These are phyloP conservation scores for Dermatemys mawii DNA, from an alignment of 2,113 vertebrate species.

Conservation along the genomic window DNA sequence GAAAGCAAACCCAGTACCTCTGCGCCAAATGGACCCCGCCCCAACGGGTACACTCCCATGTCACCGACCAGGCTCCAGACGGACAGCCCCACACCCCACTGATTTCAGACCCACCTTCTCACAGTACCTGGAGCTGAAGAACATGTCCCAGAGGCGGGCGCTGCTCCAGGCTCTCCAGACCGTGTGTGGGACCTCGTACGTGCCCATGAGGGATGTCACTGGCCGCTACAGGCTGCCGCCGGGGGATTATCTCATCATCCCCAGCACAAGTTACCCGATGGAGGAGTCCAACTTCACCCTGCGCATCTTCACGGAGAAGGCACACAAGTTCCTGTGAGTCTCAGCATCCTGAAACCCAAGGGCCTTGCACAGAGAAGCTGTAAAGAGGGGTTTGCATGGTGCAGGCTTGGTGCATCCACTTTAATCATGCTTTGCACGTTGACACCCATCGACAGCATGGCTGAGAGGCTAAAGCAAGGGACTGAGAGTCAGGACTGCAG, in stretches of 20 bases:
- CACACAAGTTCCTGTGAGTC: conserved; percentile 62
- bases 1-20: too few relatives aligned
- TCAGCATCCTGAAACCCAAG: background rate
- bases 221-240: conserved; percentile 59
- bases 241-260: conserved; percentile 71
- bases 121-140: conserved; percentile 58
- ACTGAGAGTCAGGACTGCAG: background rate
- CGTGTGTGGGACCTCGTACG: conserved; percentile 24
- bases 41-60: too few relatives aligned
- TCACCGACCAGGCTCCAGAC: too few relatives aligned
- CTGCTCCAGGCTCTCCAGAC: conserved; percentile 42
- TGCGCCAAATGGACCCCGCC: too few relatives aligned
- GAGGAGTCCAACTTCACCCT: conserved; percentile 70
- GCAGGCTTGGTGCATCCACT: background rate
- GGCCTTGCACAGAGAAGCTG: background rate
- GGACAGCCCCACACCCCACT: background rate
- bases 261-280: conserved; percentile 47
- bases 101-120: background rate
- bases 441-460: background rate
- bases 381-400: background rate
- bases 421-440: background rate
- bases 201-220: conserved; percentile 64
- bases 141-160: conserved; percentile 37
- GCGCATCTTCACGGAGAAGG: conserved; percentile 65
- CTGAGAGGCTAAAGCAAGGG: background rate